Conservation (phyloP, 2,888 invertebrate genomes). For the Eilema caniola region DNA sequence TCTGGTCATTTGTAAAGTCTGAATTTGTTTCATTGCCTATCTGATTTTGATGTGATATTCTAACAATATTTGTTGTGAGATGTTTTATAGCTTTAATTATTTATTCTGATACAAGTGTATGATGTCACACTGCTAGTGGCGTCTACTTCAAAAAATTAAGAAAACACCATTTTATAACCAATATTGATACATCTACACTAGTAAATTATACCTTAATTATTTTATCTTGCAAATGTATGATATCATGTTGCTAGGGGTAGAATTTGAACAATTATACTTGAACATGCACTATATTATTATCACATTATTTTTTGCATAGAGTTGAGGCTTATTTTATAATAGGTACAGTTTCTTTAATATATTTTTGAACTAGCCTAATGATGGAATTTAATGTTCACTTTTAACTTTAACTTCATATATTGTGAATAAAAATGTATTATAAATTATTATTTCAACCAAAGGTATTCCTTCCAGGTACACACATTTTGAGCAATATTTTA, state of each 20-base stretch:
- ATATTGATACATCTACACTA: constrained; percentile 3
- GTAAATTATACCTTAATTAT: background rate
- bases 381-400: too few relatives aligned
- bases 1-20: constrained; percentile 37
- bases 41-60: constrained; percentile 20
- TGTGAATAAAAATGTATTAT: too few relatives aligned
- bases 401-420: too few relatives aligned
- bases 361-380: too few relatives aligned
- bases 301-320: background rate
- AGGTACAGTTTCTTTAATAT: too few relatives aligned
- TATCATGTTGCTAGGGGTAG: background rate
- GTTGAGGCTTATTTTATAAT: background rate
- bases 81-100: background rate
- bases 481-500: too few relatives aligned
- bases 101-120: background rate
- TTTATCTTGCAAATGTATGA: too few relatives aligned
- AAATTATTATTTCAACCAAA: too few relatives aligned
- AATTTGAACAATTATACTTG: background rate
- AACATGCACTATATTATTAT: too few relatives aligned
- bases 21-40: constrained; percentile 17
- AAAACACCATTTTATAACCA: background rate
- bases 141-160: background rate
- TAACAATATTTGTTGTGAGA: constrained; percentile 26
- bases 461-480: too few relatives aligned
- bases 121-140: background rate